Conservation (phyloP, 2,797 vertebrate species). For the Taenioides sp. region DNA sequence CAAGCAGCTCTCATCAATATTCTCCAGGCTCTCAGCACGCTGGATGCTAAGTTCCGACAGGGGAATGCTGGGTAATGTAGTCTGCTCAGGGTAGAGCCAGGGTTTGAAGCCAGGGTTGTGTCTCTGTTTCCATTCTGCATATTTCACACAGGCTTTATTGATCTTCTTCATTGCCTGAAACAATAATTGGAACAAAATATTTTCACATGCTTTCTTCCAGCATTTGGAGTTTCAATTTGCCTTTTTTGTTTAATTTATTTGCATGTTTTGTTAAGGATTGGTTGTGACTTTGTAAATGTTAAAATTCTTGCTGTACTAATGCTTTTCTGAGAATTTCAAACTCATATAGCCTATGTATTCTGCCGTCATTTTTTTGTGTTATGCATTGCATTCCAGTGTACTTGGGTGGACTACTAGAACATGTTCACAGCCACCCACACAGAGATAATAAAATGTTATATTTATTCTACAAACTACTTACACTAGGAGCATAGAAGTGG, state of each 20-base stretch:
- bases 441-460: constrained; percentile 6
- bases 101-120: constrained; percentile 88
- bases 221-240: neutral
- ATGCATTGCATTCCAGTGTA: neutral
- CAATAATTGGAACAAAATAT: neutral
- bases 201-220: neutral
- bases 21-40: constrained; percentile 92
- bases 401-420: neutral
- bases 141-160: constrained; percentile 91
- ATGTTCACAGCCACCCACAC: constrained; percentile 13
- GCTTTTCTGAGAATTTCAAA: neutral
- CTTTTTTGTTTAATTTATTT: neutral
- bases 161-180: constrained; percentile 93
- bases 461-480: constrained; percentile 71
- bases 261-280: neutral
- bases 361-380: neutral
- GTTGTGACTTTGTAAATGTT: neutral
- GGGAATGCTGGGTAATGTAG: constrained; percentile 80
- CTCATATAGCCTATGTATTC: neutral
- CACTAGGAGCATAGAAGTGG: constrained; percentile 89
- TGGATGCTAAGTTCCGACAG: constrained; percentile 89
- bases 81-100: constrained; percentile 95
- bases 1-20: constrained; percentile 91
- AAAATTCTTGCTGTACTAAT: neutral
- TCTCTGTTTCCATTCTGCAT: constrained; percentile 90